Evolutionary conservation across 2,797 vertebrate species (phyloP).

Genomic region (Girardinus metallicus): DNA sequence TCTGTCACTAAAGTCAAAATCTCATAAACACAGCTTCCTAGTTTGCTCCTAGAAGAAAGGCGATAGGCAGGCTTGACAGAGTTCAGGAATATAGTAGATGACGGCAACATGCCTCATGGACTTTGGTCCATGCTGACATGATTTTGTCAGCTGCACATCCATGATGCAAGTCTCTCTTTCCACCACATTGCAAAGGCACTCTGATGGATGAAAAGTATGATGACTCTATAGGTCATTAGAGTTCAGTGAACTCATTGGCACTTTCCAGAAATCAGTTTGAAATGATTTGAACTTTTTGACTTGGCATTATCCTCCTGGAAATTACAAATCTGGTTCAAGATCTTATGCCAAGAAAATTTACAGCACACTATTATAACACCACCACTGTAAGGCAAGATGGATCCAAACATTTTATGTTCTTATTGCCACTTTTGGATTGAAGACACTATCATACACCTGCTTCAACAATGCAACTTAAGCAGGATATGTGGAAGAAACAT

Average conservation of each 20-base stretch:
- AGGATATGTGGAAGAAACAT: neutral
- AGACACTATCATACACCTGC: neutral
- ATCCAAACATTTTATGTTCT: neutral
- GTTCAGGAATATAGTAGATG: slow-evolving; percentile 9
- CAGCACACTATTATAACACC: neutral
- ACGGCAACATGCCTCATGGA: neutral
- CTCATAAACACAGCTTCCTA: slow-evolving; percentile 57
- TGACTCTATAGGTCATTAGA: neutral
- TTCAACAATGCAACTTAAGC: neutral
- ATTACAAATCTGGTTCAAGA: neutral
- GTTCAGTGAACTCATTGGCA: neutral
- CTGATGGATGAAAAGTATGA: neutral
- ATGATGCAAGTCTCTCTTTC: neutral
- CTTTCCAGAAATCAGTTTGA: neutral
- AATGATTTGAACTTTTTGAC: neutral
- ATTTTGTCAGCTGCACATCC: neutral
- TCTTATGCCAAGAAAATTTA: neutral
- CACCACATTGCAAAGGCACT: neutral
- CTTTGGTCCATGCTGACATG: neutral
- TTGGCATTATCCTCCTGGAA: neutral
- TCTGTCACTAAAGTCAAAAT: slow-evolving; percentile 40
- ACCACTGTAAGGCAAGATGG: neutral
- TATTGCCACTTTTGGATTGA: neutral
- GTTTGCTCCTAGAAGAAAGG: slow-evolving; percentile 58
- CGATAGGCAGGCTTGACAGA: slow-evolving; percentile 50